Evolutionary conservation across 64 coral and sea anemone species (phyloP).

Genomic region (Cladopsammia gracilis): DNA sequence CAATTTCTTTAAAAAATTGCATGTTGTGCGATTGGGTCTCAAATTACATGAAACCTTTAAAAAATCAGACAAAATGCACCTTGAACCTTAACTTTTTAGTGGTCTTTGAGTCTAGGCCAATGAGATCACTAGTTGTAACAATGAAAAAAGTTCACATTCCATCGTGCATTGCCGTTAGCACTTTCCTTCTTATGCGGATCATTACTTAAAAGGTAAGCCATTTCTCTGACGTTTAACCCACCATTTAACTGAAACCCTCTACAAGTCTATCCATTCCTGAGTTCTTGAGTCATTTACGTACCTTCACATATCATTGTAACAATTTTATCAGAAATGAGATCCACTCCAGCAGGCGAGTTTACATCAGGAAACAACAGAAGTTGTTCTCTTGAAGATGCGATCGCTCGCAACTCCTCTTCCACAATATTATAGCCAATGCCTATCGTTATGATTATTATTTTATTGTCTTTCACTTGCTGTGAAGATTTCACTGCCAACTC

Average conservation of each 20-base stretch:
- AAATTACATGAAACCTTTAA: too few species aligned
- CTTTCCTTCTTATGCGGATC: too few species aligned
- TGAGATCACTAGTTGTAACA: too few species aligned
- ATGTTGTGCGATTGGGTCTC: too few species aligned
- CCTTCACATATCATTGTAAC: slow-evolving; percentile 26
- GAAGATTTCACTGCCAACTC: slow-evolving; percentile 7
- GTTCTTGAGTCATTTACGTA: neutral
- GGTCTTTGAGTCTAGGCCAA: too few species aligned
- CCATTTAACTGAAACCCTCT: too few species aligned
- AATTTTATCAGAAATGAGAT: neutral
- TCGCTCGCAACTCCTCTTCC: neutral
- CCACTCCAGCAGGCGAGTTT: neutral
- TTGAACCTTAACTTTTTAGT: too few species aligned
- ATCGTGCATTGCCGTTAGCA: too few species aligned
- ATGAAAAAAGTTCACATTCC: too few species aligned
- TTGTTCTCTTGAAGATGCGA: neutral
- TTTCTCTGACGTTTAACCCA: neutral
- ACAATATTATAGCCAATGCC: neutral
- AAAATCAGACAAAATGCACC: too few species aligned
- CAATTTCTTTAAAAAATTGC: too few species aligned
- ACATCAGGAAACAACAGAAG: neutral
- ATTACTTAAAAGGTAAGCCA: neutral
- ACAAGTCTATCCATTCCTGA: too few species aligned
- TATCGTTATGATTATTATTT: neutral
- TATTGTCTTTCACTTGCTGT: neutral